Evolutionary conservation across 1,140 invertebrate genomes (phyloP).

Genomic region (Ladona fulva): DNA sequence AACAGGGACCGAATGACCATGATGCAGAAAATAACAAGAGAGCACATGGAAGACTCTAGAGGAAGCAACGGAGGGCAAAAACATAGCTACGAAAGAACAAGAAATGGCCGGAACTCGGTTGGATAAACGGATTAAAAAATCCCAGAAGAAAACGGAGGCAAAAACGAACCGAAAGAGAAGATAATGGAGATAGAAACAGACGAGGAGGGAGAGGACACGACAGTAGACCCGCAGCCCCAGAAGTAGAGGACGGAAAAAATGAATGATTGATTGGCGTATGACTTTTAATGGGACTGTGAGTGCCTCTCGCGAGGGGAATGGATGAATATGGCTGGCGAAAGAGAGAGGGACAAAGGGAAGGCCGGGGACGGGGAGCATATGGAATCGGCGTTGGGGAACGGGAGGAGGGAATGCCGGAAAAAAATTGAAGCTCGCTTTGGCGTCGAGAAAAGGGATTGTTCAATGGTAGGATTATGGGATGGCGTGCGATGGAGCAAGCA

Average conservation of each 20-base stretch:
- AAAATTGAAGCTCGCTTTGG: too few relatives aligned
- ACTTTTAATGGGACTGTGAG: conserved; percentile 5
- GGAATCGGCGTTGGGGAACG: background rate
- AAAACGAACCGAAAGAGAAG: background rate
- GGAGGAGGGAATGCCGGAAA: background rate
- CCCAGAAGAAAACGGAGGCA: too few relatives aligned
- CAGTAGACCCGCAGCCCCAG: background rate
- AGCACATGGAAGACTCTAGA: background rate
- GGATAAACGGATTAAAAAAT: too few relatives aligned
- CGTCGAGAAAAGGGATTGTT: too few relatives aligned
- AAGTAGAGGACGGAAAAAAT: background rate
- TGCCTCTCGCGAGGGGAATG: background rate
- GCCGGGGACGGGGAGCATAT: background rate
- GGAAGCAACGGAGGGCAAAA: background rate
- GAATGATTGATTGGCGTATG: conserved; percentile 5
- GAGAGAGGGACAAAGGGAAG: background rate
- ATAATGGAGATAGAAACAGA: background rate
- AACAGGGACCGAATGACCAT: too few relatives aligned
- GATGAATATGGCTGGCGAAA: background rate
- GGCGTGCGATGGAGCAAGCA: too few relatives aligned
- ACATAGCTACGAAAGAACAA: background rate
- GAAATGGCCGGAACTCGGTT: too few relatives aligned
- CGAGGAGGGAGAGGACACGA: background rate
- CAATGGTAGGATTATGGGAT: too few relatives aligned
- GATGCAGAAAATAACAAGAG: too few relatives aligned